phyloP scores from a whole-genome alignment of 2,888 invertebrate species.

The Agelastica alni region DNA sequence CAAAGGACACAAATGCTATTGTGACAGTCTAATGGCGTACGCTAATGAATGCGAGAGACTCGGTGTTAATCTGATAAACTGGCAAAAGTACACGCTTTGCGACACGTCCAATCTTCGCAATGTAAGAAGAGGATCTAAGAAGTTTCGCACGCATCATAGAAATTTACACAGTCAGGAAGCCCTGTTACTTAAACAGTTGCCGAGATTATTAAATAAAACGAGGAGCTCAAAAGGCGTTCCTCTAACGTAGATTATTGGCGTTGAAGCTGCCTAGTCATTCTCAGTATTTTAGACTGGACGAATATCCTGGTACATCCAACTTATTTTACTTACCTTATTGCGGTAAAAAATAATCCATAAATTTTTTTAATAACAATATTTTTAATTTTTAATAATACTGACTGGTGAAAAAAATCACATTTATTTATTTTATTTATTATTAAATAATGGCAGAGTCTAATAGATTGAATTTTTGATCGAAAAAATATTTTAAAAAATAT shows the following conservation, averaged over 20 bases:
- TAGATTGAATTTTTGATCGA: too few species aligned
- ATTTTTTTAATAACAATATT: too few species aligned
- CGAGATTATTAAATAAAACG: conserved; percentile 26
- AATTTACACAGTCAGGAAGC: conserved; percentile 15
- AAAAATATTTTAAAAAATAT: too few species aligned
- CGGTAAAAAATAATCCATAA: too few species aligned
- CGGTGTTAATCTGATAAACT: conserved; percentile 72
- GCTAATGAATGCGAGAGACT: conserved; percentile 82
- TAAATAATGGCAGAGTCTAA: too few species aligned
- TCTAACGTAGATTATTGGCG: conserved; percentile 14
- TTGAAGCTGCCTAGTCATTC: conserved; percentile 48
- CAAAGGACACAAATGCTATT: conserved; percentile 78
- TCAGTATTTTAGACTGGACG: conserved; percentile 45
- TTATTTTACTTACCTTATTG: too few species aligned
- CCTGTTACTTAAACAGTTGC: conserved; percentile 21
- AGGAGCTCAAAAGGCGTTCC: conserved; percentile 24
- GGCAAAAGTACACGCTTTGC: conserved; percentile 62
- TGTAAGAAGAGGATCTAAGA: conserved; percentile 13
- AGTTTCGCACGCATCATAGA: conserved; percentile 8
- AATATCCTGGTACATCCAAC: too few species aligned
- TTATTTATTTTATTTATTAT: too few species aligned
- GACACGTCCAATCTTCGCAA: conserved; percentile 21
- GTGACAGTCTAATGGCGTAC: conserved; percentile 88
- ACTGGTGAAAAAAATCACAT: too few species aligned
- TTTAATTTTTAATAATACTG: too few species aligned